Percentiles rank a stretch among this genome's conserved stretches.
Evolutionary conservation across 2,888 invertebrate species (phyloP).

Genomic region (Invenusta paracnida): DNA sequence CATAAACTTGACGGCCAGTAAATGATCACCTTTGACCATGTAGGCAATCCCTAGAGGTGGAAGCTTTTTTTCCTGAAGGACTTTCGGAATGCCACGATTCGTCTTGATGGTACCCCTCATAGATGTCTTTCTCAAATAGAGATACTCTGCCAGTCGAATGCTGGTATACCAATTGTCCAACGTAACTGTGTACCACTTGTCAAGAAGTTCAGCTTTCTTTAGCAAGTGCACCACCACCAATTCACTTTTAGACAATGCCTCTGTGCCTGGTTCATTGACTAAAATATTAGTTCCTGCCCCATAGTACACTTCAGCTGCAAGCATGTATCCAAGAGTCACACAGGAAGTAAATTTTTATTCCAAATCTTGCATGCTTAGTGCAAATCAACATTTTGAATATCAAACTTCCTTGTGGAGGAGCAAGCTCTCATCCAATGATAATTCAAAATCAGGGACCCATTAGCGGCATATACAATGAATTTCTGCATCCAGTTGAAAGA

Average conservation of each 20-base stretch:
- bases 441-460: not conserved
- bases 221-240: constrained; percentile 11
- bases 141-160: constrained; percentile 5
- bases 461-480: not conserved
- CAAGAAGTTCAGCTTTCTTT: not conserved
- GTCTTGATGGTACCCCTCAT: not conserved
- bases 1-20: not conserved
- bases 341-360: not conserved
- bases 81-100: not conserved
- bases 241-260: constrained; percentile 2
- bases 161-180: constrained; percentile 9
- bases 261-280: not conserved
- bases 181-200: constrained; percentile 4
- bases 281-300: not conserved
- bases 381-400: not conserved
- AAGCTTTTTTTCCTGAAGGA: not conserved
- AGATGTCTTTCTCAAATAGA: constrained; percentile 4
- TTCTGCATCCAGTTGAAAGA: not conserved
- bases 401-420: not conserved
- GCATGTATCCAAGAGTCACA: not conserved
- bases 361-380: not conserved
- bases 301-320: not conserved
- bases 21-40: constrained; percentile 20
- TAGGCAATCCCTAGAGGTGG: not conserved
- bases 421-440: not conserved